These are phyloP conservation scores for Diabrotica undecimpunctata DNA, from an alignment of 1,140 invertebrate species.

Conservation along the genomic window DNA sequence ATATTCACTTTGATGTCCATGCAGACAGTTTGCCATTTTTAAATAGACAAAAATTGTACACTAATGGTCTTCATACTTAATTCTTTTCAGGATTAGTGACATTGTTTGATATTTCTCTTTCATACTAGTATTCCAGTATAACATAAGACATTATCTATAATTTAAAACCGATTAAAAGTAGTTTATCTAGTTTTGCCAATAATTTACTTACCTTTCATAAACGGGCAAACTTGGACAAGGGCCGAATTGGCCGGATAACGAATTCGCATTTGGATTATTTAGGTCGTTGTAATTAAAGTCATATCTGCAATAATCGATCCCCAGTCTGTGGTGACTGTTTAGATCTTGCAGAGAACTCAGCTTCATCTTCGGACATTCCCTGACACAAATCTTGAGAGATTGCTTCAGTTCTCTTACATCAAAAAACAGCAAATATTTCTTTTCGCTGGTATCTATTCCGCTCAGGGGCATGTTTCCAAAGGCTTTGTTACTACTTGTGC, in stretches of 20 bases:
- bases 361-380: conserved; percentile 73
- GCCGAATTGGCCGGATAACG: conserved; percentile 58
- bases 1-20: too few relatives aligned
- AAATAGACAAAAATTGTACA: too few relatives aligned
- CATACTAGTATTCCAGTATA: too few relatives aligned
- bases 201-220: conserved; percentile 55
- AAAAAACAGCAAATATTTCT: conserved; percentile 80
- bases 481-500: conserved; percentile 71
- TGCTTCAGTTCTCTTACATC: conserved; percentile 71
- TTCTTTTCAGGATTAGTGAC: too few relatives aligned
- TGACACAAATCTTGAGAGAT: conserved; percentile 85
- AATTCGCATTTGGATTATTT: conserved; percentile 28
- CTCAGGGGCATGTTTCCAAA: conserved; percentile 71
- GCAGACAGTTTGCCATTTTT: too few relatives aligned
- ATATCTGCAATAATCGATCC: conserved; percentile 70
- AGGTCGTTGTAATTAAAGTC: conserved; percentile 61
- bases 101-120: too few relatives aligned
- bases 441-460: conserved; percentile 75
- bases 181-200: neutral
- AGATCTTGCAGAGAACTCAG: conserved; percentile 65
- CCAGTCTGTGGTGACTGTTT: conserved; percentile 65
- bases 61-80: too few relatives aligned
- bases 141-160: too few relatives aligned
- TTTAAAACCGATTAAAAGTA: too few relatives aligned
- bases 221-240: conserved; percentile 71